Base-by-base conservation (phyloP, 2,113 vertebrate genomes). In the Cranoglanis bouderius region DNA sequence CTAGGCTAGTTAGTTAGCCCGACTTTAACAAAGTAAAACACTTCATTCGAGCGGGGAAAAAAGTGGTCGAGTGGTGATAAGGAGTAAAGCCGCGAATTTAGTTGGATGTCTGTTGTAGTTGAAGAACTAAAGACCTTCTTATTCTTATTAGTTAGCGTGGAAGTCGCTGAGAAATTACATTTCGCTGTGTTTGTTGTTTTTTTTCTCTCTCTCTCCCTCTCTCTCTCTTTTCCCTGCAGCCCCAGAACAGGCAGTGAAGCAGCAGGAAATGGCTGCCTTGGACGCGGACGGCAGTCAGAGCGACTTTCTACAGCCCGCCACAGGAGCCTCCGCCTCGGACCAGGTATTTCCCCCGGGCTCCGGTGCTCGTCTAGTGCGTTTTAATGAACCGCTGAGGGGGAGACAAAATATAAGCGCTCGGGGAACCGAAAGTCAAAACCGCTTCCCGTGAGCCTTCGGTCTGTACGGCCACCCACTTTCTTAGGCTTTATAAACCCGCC, bases 201-300 rank as follows among this genome's bases (percentile, higher is more conserved):
- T 93, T 94, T 92, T 93, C 88, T 91, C 92, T 93, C 91, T 88
- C 2, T 19, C 26, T 80, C 75, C 32, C 46, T 32, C 49, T 32
- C 75, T 14, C 49, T 35, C 53, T 90, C 93, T 93, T 92, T 92
- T 89, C 92, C 93, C 94, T 91, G 89, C 94, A 96, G 97, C 97
- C 96, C 97, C 96, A 94, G 96, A 97, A 95, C 97, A 97, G 97
- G 97, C 96, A 94, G 96, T 97, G 96, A 97, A 98, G 96, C 97
- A 97, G 96, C 97, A 97, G 97, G 98, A 98, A 97, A 98, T 99
- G 98, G 97, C 97, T 97, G 98, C 98, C 97, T 96, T 98, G 95
- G 98, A 99, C 96, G 97, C 98, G 96, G 98, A 98, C 97, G 96
- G 97, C 96, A 95, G 96, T 95, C 96, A 96, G 93, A 96, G 96